Base-by-base conservation (phyloP, 2,888 invertebrate genomes). In the Caenorhabditis wallacei region DNA sequence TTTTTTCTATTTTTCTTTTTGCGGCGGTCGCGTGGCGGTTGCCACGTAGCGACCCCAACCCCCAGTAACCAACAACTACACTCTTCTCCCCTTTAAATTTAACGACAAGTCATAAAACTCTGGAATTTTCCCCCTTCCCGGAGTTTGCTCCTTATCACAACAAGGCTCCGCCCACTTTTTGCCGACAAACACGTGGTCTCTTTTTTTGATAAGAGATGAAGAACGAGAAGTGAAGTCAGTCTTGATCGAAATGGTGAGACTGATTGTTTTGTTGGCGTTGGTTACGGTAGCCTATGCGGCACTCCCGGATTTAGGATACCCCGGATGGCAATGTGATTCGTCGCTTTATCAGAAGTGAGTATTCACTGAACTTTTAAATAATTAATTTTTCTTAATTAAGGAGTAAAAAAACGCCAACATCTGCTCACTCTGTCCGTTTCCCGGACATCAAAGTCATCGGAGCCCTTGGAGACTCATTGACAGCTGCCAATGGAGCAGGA, bases 341-440 rank as follows among this genome's bases (percentile, higher is more conserved):
- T 79, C 76, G 24, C 20, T 85, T 22, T 76, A 72, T 63, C 59
- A 72, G 51, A 66, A 80, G 71, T 80, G n/a, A 24, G 74, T 56
- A 43, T 61, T 61, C 16, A 43, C 40, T 40, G 35, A 22, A 13
- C 8, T 8, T 13, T 61, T n/a, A n/a, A n/a, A n/a, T n/a, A n/a
- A n/a, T n/a, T n/a, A n/a, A n/a, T n/a, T n/a, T n/a, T n/a, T n/a
- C n/a, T n/a, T n/a, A n/a, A n/a, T 83, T 43, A 40, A 88, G 87
- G 59, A 87, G 86, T 43, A 59, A 76, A 11, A 78, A 57, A 30
- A 71, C 84, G 8, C 98, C 89, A 0, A 84, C 84, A 1, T 81
- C 71, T 18, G 89, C 83, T 7, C 82, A 89, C 66, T 76, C 82
- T 18, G 87, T 89, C 22, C 84, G 87, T 18, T 87, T 68, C 51